These are phyloP conservation scores for Sanderia malayensis DNA, from an alignment of 30 jellyfish, hydroid and myxozoan genomes.

Conservation along the genomic window DNA sequence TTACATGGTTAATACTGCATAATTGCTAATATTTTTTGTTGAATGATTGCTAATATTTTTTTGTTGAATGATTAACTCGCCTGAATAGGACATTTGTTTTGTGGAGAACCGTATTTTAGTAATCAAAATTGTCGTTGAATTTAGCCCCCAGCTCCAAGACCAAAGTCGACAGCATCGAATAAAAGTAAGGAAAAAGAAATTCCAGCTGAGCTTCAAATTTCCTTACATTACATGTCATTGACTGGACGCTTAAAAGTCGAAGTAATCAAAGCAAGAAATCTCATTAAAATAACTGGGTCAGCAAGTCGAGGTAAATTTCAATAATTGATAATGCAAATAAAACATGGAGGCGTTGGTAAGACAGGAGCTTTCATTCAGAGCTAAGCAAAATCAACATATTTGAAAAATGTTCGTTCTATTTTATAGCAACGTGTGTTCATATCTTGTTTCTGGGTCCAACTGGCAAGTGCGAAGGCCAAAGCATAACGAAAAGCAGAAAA, in stretches of 20 bases:
- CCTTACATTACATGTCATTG: conserved; percentile 53
- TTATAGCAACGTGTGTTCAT: conserved; percentile 47
- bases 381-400: too few species aligned
- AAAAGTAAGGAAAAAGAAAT: conserved; percentile 10
- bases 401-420: too few species aligned
- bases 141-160: conserved; percentile 41
- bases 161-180: conserved; percentile 37
- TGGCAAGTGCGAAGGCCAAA: conserved; percentile 33
- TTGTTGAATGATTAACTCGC: too few species aligned
- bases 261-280: conserved; percentile 56
- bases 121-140: too few species aligned
- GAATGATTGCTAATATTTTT: too few species aligned
- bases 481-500: conserved; percentile 31
- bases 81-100: too few species aligned
- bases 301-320: conserved; percentile 44
- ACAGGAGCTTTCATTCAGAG: too few species aligned
- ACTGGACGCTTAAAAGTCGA: conserved; percentile 73
- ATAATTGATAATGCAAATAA: too few species aligned
- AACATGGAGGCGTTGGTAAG: too few species aligned
- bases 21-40: too few species aligned
- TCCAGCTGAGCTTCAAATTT: conserved; percentile 67
- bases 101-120: too few species aligned
- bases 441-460: conserved; percentile 29
- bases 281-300: conserved; percentile 17
- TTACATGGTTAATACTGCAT: too few species aligned